phyloP scores from a whole-genome alignment of 2,888 invertebrate species.

The Autographa gamma region DNA sequence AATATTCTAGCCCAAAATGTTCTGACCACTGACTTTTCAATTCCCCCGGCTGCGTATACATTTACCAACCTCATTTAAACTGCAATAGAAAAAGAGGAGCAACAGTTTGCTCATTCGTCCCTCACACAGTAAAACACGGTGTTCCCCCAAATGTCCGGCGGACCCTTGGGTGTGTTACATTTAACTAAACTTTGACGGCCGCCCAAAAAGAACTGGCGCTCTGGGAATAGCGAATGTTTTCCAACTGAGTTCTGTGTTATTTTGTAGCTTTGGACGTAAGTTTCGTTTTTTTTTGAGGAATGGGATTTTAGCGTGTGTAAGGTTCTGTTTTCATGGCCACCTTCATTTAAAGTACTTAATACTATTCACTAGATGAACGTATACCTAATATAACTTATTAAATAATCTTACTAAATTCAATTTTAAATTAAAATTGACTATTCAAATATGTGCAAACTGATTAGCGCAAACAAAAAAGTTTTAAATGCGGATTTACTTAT shows the following conservation, averaged over 20 bases:
- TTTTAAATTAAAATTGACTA: no score
- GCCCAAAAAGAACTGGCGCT: constrained; percentile 55
- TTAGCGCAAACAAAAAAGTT: no score
- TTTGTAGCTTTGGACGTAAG: not conserved
- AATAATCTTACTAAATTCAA: no score
- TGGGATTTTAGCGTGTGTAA: no score
- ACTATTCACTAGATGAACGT: no score
- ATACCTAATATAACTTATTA: no score
- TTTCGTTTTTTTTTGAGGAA: not conserved
- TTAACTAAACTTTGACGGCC: constrained; percentile 60
- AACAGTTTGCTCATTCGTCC: not conserved
- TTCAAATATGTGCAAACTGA: no score
- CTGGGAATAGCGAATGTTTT: constrained; percentile 48
- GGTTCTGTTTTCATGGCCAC: not conserved
- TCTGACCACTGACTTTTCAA: not conserved
- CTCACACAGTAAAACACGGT: constrained; percentile 10
- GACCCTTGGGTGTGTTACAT: constrained; percentile 60
- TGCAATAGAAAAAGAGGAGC: constrained; percentile 7
- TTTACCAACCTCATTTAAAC: constrained; percentile 5
- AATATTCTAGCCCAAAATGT: not conserved
- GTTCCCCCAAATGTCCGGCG: constrained; percentile 13
- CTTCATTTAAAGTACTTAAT: not conserved
- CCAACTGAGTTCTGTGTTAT: constrained; percentile 18
- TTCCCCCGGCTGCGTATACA: not conserved
- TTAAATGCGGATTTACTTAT: no score